A percentile compares a stretch with the other conserved stretches of the same genome.
Evolutionary conservation across 2,888 invertebrate species (phyloP).

Genomic region (Anoplius nigerrimus): DNA sequence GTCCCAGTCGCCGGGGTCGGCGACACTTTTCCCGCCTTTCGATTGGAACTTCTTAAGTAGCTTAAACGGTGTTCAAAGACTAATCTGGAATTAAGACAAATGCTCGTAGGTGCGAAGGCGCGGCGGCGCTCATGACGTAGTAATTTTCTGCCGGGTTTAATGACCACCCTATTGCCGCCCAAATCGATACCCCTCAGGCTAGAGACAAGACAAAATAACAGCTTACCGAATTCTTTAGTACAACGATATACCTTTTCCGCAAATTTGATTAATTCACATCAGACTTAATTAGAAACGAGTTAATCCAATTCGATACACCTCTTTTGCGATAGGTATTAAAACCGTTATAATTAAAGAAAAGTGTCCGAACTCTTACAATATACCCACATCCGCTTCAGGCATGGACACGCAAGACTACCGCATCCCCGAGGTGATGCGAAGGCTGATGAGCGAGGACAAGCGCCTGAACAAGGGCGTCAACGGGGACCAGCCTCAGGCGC

Average conservation of each 20-base stretch:
- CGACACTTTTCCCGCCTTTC: conserved; percentile 45
- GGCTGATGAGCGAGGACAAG: conserved; percentile 78
- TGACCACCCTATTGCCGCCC: background rate
- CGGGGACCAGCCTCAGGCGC: conserved; percentile 69
- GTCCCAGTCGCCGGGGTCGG: conserved; percentile 52
- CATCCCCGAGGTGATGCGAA: conserved; percentile 78
- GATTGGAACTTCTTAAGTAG: conserved; percentile 41
- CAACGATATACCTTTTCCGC: background rate
- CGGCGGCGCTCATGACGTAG: conserved; percentile 5
- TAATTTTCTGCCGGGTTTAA: background rate
- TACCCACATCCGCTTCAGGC: conserved; percentile 49
- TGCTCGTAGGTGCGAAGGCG: background rate
- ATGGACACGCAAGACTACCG: conserved; percentile 73
- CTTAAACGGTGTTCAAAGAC: conserved; percentile 37
- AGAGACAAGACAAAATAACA: background rate
- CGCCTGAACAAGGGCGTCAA: conserved; percentile 72
- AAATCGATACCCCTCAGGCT: background rate
- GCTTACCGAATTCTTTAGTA: too few species aligned
- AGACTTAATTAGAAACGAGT: too few species aligned
- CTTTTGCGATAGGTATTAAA: background rate
- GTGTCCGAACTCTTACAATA: background rate
- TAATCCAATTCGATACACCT: background rate
- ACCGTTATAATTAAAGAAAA: too few species aligned
- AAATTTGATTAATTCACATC: conserved; percentile 10
- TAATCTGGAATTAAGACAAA: conserved; percentile 48